Evolutionary conservation across 2,113 vertebrate genomes (phyloP).

Genomic region (Geococcyx californianus): DNA sequence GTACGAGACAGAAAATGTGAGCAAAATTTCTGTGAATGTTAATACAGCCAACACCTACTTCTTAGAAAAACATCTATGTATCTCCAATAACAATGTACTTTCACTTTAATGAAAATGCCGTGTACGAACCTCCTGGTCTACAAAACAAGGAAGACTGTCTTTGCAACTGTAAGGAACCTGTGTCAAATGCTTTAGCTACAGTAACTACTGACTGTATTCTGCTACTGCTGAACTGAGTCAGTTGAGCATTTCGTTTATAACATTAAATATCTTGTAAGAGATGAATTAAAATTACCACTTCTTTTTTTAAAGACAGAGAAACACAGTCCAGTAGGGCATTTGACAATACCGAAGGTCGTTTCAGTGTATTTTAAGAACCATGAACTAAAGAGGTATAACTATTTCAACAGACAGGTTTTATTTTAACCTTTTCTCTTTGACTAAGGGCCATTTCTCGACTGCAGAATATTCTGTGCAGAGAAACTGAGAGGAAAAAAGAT

Average conservation of each 20-base stretch:
- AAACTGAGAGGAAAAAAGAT: neutral
- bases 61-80: conserved; percentile 11
- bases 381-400: neutral
- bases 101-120: neutral
- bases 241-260: neutral
- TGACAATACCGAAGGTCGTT: neutral
- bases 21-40: conserved; percentile 27
- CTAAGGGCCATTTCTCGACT: neutral
- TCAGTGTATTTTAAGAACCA: conserved; percentile 20
- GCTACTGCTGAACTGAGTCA: neutral
- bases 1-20: neutral
- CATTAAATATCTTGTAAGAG: neutral
- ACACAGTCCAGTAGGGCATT: neutral
- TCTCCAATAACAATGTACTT: conserved; percentile 5
- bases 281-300: neutral
- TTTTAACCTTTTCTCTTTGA: neutral
- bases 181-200: neutral
- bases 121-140: neutral
- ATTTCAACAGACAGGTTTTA: neutral
- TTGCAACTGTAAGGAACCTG: neutral
- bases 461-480: neutral
- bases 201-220: neutral
- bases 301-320: neutral
- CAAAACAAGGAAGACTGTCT: neutral
- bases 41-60: conserved; percentile 49